Percentiles rank a stretch among this genome's conserved stretches.
Conservation (phyloP, 2,113 vertebrate genomes). For the Neomonachus schauinslandi region DNA sequence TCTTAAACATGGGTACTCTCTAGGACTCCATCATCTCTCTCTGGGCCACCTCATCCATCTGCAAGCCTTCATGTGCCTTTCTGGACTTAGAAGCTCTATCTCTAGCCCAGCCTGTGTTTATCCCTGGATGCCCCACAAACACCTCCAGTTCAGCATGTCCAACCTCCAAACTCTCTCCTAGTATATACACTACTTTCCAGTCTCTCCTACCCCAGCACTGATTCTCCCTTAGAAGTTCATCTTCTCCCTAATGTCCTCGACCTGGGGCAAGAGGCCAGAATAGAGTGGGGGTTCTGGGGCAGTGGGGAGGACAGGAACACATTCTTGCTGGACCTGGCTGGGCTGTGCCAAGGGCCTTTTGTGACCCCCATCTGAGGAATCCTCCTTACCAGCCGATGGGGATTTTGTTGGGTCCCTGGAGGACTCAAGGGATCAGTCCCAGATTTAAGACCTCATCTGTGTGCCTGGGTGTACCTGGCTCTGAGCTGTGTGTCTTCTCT, state of each 20-base stretch:
- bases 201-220: neutral
- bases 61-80: neutral
- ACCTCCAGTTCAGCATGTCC: neutral
- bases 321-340: neutral
- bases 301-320: neutral
- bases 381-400: neutral
- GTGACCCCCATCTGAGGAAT: neutral
- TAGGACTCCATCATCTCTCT: neutral
- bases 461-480: neutral
- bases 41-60: neutral
- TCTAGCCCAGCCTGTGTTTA: neutral
- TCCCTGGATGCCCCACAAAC: neutral
- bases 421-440: neutral
- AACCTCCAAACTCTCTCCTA: neutral
- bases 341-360: neutral
- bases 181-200: neutral
- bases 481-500: neutral
- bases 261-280: neutral
- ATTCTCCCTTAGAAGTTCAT: neutral
- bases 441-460: neutral
- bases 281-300: no score
- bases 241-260: neutral
- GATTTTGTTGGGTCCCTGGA: neutral
- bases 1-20: neutral
- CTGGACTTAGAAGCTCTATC: neutral